phyloP scores from a whole-genome alignment of 2,797 vertebrate species.

The Dromococcyx pavoninus region DNA sequence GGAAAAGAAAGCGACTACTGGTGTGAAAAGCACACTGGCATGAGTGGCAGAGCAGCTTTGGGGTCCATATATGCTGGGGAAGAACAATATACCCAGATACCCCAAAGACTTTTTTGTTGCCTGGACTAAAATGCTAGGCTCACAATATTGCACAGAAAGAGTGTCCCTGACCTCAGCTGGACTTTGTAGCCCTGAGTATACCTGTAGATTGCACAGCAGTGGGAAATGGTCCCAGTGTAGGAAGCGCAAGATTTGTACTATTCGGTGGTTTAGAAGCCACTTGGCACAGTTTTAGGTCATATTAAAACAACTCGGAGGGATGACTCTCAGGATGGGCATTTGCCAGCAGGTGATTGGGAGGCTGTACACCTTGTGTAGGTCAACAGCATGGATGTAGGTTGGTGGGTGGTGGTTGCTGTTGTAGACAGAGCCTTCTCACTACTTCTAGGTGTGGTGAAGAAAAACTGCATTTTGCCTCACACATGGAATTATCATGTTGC shows the following conservation, averaged over 20 bases:
- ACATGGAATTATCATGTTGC: neutral
- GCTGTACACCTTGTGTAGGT: fast-evolving
- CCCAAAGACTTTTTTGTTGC: neutral
- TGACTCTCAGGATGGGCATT: neutral
- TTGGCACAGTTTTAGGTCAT: neutral
- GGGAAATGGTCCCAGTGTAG: neutral
- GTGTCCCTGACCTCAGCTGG: fast-evolving
- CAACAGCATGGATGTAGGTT: neutral
- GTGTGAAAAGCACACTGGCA: neutral
- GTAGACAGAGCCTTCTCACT: neutral
- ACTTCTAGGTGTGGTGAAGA: fast-evolving
- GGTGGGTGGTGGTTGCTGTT: neutral
- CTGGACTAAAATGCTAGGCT: neutral
- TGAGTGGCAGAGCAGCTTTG: neutral
- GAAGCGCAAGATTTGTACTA: neutral
- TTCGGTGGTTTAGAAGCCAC: neutral
- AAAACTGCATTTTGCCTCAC: neutral
- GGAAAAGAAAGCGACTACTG: neutral
- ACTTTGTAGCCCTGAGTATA: neutral
- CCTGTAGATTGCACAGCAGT: neutral
- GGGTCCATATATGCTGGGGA: fast-evolving
- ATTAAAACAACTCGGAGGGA: neutral
- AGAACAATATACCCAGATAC: neutral
- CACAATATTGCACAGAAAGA: neutral
- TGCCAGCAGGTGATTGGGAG: fast-evolving